These are phyloP conservation scores for Diuraphis noxia DNA, from an alignment of 1,140 invertebrate genomes.

Conservation along the genomic window DNA sequence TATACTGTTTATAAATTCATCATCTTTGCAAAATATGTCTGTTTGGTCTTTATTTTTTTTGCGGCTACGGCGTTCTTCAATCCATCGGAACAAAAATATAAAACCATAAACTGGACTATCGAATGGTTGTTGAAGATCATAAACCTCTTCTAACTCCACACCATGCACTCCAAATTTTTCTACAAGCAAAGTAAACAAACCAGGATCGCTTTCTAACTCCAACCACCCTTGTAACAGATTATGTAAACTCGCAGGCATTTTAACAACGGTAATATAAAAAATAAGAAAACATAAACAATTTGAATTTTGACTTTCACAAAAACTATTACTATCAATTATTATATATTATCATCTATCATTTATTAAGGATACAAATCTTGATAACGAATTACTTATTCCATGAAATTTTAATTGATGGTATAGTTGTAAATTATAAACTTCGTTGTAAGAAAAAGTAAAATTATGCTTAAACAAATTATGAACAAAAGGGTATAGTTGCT, in stretches of 20 bases:
- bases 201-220: conserved; percentile 96
- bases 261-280: conserved; percentile 26
- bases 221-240: conserved; percentile 90
- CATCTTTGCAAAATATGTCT: conserved; percentile 90
- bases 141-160: conserved; percentile 97
- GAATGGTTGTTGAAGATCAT: conserved; percentile 92
- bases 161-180: conserved; percentile 97
- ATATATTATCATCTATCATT: too few relatives aligned
- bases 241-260: conserved; percentile 82
- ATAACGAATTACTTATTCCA: too few relatives aligned
- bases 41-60: conserved; percentile 90
- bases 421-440: too few relatives aligned
- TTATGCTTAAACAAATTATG: too few relatives aligned
- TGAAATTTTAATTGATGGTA: too few relatives aligned
- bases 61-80: conserved; percentile 88
- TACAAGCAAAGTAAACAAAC: conserved; percentile 88
- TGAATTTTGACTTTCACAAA: conserved; percentile 20
- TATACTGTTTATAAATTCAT: conserved; percentile 91
- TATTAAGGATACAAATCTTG: too few relatives aligned
- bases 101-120: conserved; percentile 94
- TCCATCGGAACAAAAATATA: conserved; percentile 97
- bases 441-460: too few relatives aligned
- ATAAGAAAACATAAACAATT: conserved; percentile 1
- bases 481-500: too few relatives aligned
- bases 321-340: not conserved